These are phyloP conservation scores for Hydrochoerus hydrochaeris DNA, from an alignment of 2,113 vertebrate genomes.

Conservation along the genomic window DNA sequence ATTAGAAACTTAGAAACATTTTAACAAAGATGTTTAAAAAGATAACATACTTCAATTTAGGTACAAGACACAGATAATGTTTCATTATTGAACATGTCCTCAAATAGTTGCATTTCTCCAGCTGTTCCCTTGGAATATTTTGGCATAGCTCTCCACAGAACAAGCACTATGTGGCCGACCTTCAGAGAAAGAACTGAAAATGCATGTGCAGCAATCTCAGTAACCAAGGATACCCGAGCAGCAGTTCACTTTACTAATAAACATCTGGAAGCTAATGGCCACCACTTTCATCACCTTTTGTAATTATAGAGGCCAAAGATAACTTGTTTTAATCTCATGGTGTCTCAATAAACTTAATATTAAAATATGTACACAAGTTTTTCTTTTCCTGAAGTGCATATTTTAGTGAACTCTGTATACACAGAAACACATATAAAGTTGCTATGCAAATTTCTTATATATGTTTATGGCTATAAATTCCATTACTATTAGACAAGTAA, in stretches of 20 bases:
- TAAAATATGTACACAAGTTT: too few species aligned
- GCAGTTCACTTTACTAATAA: too few species aligned
- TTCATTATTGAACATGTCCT: neutral
- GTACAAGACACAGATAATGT: neutral
- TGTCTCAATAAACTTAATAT: too few species aligned
- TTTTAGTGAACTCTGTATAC: neutral
- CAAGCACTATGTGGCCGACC: too few species aligned
- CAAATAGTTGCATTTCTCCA: neutral
- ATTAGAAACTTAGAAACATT: neutral
- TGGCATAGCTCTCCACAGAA: neutral
- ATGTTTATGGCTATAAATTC: neutral
- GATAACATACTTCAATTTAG: slow-evolving; percentile 5
- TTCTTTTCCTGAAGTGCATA: neutral
- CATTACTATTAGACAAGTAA: neutral
- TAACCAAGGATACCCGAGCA: too few species aligned
- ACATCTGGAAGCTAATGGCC: too few species aligned
- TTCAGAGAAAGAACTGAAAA: too few species aligned
- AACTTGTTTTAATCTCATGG: too few species aligned
- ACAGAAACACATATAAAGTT: neutral
- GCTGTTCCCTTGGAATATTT: neutral
- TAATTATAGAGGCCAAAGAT: too few species aligned
- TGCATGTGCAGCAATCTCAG: too few species aligned
- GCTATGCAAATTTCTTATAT: neutral
- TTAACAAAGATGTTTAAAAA: neutral
- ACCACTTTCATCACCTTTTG: too few species aligned